Conservation (phyloP, 2,888 invertebrate species). For the Aproaerema taeniolella region DNA sequence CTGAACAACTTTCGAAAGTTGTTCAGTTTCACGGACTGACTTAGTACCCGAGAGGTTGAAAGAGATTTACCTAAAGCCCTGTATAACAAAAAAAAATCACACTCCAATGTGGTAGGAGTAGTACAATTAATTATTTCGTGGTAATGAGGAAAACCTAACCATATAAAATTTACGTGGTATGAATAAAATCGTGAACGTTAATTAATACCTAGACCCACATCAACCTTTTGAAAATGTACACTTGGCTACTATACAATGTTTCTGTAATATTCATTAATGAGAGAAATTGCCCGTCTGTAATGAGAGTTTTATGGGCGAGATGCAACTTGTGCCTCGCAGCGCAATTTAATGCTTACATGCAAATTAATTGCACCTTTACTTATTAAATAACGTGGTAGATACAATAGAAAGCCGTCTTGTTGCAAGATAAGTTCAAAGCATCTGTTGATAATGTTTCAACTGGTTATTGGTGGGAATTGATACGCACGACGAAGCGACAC, state of each 20-base stretch:
- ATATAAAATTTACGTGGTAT: neutral
- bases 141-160: no score
- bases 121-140: no score
- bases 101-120: no score
- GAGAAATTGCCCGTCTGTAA: conserved; percentile 48
- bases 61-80: no score
- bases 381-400: conserved; percentile 8
- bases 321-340: conserved; percentile 32
- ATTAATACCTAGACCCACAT: conserved; percentile 8
- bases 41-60: no score
- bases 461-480: conserved; percentile 1
- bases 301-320: conserved; percentile 44
- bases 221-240: conserved; percentile 29
- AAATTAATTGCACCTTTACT: conserved; percentile 29
- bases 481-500: conserved; percentile 16
- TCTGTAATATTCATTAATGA: conserved; percentile 47
- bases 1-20: no score
- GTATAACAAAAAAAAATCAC: no score
- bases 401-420: conserved; percentile 6
- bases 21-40: no score
- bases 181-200: conserved; percentile 3
- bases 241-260: conserved; percentile 28
- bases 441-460: conserved; percentile 2
- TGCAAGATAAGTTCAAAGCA: conserved; percentile 1
- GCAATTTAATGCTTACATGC: conserved; percentile 25